Conservation (phyloP, 2,113 vertebrate genomes). For the Myotis brandtii region DNA sequence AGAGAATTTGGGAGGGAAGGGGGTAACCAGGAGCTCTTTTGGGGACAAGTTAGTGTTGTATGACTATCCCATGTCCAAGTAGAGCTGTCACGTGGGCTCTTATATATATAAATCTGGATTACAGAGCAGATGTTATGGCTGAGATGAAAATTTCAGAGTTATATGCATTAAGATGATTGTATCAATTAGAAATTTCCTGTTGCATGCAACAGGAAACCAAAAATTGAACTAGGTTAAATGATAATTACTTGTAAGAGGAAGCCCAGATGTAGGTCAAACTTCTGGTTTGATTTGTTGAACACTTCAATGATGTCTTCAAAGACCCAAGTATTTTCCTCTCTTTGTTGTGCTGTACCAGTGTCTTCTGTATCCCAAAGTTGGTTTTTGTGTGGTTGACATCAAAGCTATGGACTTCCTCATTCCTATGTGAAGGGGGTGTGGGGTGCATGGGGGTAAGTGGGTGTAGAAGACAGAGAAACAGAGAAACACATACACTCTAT, state of each 20-base stretch:
- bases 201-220: not conserved
- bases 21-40: not conserved
- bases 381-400: not conserved
- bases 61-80: not conserved
- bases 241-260: not conserved
- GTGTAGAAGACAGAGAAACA: not conserved
- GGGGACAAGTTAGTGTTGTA: not conserved
- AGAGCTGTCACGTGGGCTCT: not conserved
- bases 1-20: not conserved
- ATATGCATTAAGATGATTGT: not conserved
- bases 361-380: not conserved
- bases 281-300: not conserved
- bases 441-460: not conserved
- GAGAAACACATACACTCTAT: not conserved
- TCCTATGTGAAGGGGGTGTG: not conserved
- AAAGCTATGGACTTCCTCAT: not conserved
- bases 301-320: not conserved
- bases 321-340: not conserved
- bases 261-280: not conserved
- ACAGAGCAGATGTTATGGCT: not conserved
- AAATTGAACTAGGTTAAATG: not conserved
- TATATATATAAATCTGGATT: not conserved
- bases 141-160: conserved; percentile 13
- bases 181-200: not conserved
- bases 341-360: not conserved